Evolutionary conservation across 1,140 invertebrate species (phyloP), one percentile per base, ranked within the genome.

Genomic region (Anthonomus grandis): DNA sequence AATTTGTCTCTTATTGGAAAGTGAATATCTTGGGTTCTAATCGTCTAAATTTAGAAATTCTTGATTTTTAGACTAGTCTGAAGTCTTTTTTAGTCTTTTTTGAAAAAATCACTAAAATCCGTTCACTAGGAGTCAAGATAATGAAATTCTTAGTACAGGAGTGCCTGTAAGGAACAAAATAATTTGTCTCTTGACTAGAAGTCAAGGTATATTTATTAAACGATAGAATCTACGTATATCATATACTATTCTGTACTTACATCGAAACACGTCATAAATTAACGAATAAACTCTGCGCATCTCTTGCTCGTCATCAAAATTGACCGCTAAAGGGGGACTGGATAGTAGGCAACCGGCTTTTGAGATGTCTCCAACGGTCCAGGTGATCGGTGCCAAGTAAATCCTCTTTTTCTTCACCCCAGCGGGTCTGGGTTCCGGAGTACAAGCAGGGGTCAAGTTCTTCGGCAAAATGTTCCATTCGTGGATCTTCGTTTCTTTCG

Each of bases 251-350:
- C 8, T 21, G 10, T 41, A 46, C 83, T 81, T 76, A 90, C 88
- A 89, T 69, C 88, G 72, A 51, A 89, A 84, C 2, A 89, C 86
- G 65, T 90, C 87, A 67, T 89, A 90, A 64, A 89, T 85, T 8
- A 90, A 72, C 0, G 85, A 83, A 55, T 86, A 87, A 1, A 89
- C 86, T 59, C 84, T 74, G 56, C 86, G 74, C 86, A 89, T 89
- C 65, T 89, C 85, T 36, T 87, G 85, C 64, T 89, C 86, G 64
- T 90, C 84, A 0, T 74, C 68, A 59, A 85, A 86, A 8, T 68
- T 38, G 0, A 81, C 79, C 0, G 64, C 22, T 45, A 78, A 45
- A 0, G 82, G 78, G 3, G 81, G 81, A 4, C 78, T 77, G 45
- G 68, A 69, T 0, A 86, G 70, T 2, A 86, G 68, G 41, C 79